Evolutionary conservation across 2,113 vertebrate species (phyloP), one percentile per base, ranked within the genome.

Genomic region (Puntigrus tetrazona): DNA sequence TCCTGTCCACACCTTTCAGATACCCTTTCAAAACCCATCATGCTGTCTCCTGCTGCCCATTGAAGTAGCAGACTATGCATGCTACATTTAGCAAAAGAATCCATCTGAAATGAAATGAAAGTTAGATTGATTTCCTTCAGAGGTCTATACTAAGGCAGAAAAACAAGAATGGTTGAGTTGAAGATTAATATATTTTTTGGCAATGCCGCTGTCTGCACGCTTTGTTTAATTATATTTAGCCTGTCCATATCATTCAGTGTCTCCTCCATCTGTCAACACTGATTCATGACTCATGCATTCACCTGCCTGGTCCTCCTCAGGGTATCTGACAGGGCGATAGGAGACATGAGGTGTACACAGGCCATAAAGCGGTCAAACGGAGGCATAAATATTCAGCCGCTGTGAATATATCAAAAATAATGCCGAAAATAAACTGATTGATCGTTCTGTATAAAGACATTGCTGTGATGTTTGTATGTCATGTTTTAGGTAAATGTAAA

Each of bases 31-130:
- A 55, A 9, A 18, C 27, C 45, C 61, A 55, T 67, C 27, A 29
- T 52, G 50, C 69, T n/a, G 1, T 59, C 25, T 78, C n/a, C 29
- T 36, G 34, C 52, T 29, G 9, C 34, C 67, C 36, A 7, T 22
- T 38, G 55, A 75, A 0, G 22, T 7, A 52, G 16, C 14, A 14
- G 50, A 20, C 52, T 74, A 20, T 76, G 22, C 65, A 31, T 16
- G 79, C 43, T 14, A 73, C 34, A 78, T 43, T 34, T 27, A 45
- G 47, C 27, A 43, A 69, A 22, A 18, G 29, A 82, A 79, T 73
- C 82, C 47, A 81, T 86, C 86, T 75, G 38, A 77, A 84, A 79
- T 63, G 80, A 85, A 88, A 86, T 81, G 63, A 74, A 38, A 85
- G 38, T 29, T 80, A 78, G 85, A 88, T 86, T 84, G 83, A 85